Conservation (phyloP, 2,113 vertebrate genomes). For the Glareola pratincola region DNA sequence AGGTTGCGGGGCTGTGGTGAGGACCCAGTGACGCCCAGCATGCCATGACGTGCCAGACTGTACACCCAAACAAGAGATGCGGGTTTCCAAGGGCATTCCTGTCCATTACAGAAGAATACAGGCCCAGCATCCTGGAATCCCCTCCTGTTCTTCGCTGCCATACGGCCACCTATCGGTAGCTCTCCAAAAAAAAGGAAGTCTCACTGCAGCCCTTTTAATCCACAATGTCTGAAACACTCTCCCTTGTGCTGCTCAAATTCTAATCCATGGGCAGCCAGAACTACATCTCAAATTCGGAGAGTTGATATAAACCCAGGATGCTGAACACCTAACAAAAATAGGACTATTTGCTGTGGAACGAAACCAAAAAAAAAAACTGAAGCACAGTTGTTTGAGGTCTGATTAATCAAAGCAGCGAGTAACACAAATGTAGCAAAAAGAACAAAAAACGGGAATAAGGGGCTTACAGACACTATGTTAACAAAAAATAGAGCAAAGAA, state of each 20-base stretch:
- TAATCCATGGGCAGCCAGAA: background rate
- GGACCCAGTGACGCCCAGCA: background rate
- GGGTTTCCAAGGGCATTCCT: background rate
- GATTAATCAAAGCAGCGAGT: background rate
- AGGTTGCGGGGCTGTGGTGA: background rate
- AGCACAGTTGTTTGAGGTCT: background rate
- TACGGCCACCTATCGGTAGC: background rate
- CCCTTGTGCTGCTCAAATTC: background rate
- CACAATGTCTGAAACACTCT: background rate
- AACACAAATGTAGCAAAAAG: background rate
- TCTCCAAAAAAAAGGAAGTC: background rate
- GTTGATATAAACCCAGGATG: background rate
- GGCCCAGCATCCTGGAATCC: background rate
- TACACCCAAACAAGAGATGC: background rate
- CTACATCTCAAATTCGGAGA: background rate
- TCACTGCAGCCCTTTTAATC: background rate
- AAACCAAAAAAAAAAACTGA: background rate
- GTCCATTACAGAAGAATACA: background rate
- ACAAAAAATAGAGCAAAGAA: background rate
- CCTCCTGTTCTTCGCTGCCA: background rate
- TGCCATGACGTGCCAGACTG: background rate
- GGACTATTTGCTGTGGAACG: background rate
- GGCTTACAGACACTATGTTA: background rate
- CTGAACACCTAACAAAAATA: background rate
- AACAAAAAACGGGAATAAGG: background rate